phyloP scores from a whole-genome alignment of 2,888 invertebrate genomes.

The Nymphalis urticae region DNA sequence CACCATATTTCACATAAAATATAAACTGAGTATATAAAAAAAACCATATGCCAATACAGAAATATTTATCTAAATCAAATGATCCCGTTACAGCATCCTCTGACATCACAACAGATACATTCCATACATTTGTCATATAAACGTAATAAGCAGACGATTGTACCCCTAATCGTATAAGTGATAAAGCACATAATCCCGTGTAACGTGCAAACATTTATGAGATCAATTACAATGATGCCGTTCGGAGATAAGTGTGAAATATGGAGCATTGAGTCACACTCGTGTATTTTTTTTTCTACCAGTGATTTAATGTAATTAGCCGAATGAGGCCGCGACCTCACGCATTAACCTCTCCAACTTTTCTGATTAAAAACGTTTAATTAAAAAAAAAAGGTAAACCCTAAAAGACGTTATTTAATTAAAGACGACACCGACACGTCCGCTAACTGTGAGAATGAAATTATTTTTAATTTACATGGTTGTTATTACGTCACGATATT shows the following conservation, averaged over 20 bases:
- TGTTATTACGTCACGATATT: no score
- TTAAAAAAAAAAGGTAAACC: constrained; percentile 1
- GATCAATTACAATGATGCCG: constrained; percentile 43
- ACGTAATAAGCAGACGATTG: not conserved
- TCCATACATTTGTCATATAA: constrained; percentile 24
- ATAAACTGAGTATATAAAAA: not conserved
- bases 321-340: constrained; percentile 27
- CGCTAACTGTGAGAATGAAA: no score
- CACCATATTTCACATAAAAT: no score
- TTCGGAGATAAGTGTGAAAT: constrained; percentile 42
- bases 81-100: constrained; percentile 28
- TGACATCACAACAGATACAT: constrained; percentile 20
- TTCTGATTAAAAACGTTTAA: constrained; percentile 23
- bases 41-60: not conserved
- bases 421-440: not conserved
- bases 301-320: constrained; percentile 38
- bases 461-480: no score
- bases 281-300: constrained; percentile 9
- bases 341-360: constrained; percentile 19
- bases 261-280: constrained; percentile 38
- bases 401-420: not conserved
- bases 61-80: constrained; percentile 15
- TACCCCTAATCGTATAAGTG: not conserved
- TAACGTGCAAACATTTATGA: constrained; percentile 24
- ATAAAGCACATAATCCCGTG: constrained; percentile 16